Base-by-base conservation (phyloP, 2,113 vertebrate genomes). In the Ciconia maguari region DNA sequence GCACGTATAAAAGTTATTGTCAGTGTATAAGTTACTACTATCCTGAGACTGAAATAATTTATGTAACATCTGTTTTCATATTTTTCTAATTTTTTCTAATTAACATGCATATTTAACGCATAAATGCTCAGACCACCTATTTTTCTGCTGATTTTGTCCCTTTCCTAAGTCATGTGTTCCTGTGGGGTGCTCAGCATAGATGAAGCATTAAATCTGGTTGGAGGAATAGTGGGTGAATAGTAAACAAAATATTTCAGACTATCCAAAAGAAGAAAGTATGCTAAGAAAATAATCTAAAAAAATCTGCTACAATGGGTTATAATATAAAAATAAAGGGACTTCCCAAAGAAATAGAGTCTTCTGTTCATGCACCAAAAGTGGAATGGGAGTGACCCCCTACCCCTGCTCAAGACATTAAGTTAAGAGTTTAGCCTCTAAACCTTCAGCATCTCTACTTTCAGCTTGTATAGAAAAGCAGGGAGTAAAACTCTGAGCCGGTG, bases 1-100 rank as follows among this genome's bases (percentile, higher is more conserved):
- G 96, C 92, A 98, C 82, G 76, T 97, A 97, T 95, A 98, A 98
- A 98, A 98, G 97, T 98, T 98, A 98, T 97, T 98, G 97, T 98
- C 97, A 98, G 96, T 95, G 81, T 97, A 75, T 98, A 98, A 98
- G 95, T 97, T 98, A 98, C 95, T 97, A 96, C 94, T 98, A 64
- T 88, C 97, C 84, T 98, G 98, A 97, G 98, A 98, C 96, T 94
- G 79, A 92, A 98, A 98, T 98, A 98, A 98, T 98, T 98, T 98
- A 98, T 97, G 98, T 97, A 98, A 98, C 98, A 98, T 98, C 98
- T 98, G 98, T 97, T 98, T 98, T 98, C 97, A 97, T 98, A 98
- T 97, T 98, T 98, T 97, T 94, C 96, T 97, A 96, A 97, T 98
- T 98, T 98, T 97, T 97, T 95, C 97, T 98, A 98, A 98, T 98